Evolutionary conservation across 2,888 invertebrate genomes (phyloP).

Genomic region (Lasioglossum malachurum): DNA sequence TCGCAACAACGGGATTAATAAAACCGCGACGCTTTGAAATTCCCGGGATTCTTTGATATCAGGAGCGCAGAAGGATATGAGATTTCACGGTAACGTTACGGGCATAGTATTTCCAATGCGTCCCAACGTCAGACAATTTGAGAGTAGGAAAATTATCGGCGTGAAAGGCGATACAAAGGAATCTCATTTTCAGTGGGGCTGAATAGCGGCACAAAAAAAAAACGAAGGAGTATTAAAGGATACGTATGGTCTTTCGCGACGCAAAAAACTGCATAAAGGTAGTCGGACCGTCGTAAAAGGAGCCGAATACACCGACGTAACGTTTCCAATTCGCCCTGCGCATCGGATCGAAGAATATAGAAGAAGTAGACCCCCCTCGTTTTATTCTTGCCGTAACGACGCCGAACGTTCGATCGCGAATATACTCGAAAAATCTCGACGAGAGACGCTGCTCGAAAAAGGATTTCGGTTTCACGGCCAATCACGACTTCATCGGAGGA

Average conservation of each 20-base stretch:
- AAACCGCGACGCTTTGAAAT: not conserved
- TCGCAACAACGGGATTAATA: not conserved
- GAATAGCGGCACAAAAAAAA: constrained; percentile 29
- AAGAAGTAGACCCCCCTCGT: constrained; percentile 43
- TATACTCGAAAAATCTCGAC: constrained; percentile 45
- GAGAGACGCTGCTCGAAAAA: constrained; percentile 22
- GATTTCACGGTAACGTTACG: constrained; percentile 31
- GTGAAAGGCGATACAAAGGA: constrained; percentile 44
- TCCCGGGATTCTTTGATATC: not conserved
- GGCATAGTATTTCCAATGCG: constrained; percentile 14
- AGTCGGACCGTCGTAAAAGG: constrained; percentile 37
- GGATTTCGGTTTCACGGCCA: constrained; percentile 6
- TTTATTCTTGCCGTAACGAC: constrained; percentile 51
- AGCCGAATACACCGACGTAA: constrained; percentile 44
- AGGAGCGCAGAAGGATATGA: not conserved
- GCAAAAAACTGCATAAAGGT: constrained; percentile 39
- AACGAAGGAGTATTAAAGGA: constrained; percentile 30
- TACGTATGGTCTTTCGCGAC: constrained; percentile 48
- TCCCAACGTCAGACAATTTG: constrained; percentile 25
- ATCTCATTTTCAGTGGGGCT: constrained; percentile 40
- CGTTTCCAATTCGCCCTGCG: constrained; percentile 65
- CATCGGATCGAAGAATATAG: constrained; percentile 49
- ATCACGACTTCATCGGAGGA: not conserved
- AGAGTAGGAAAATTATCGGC: constrained; percentile 46
- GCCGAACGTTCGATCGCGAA: constrained; percentile 19